phyloP scores from a whole-genome alignment of 2,888 invertebrate genomes.

The Sinotaia quadrata region DNA sequence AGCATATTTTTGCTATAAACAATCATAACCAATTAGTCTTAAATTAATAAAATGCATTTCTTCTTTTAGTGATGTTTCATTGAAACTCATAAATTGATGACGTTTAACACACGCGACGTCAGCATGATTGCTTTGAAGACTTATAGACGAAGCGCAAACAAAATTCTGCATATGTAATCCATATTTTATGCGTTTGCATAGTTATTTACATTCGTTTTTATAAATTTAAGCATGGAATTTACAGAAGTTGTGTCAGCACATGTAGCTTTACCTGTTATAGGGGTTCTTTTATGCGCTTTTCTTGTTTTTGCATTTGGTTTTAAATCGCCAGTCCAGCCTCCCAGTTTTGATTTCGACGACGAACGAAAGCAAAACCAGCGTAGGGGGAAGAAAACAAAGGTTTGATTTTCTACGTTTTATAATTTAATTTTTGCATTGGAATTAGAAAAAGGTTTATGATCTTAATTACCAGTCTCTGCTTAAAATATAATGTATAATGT shows the following conservation, averaged over 20 bases:
- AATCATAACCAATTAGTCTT: no score
- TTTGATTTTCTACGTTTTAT: no score
- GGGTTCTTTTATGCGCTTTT: slow-evolving; percentile 82
- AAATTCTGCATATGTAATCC: slow-evolving; percentile 36
- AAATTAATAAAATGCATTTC: no score
- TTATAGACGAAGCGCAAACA: slow-evolving; percentile 3
- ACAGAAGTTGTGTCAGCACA: slow-evolving; percentile 73
- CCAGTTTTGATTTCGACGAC: slow-evolving; percentile 64
- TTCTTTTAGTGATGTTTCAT: no score
- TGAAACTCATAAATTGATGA: slow-evolving; percentile 42
- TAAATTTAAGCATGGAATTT: slow-evolving; percentile 57
- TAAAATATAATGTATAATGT: no score
- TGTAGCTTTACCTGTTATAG: slow-evolving; percentile 76
- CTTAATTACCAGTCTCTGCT: no score
- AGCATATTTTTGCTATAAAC: no score
- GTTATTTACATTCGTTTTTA: slow-evolving; percentile 4
- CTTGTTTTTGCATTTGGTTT: slow-evolving; percentile 86
- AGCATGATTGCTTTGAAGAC: slow-evolving; percentile 52
- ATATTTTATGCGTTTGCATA: slow-evolving; percentile 50
- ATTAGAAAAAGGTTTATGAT: no score
- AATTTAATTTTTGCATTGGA: no score
- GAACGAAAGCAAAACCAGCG: slow-evolving; percentile 50
- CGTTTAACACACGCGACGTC: slow-evolving; percentile 61
- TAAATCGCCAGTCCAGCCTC: slow-evolving; percentile 84
- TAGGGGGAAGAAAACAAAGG: slow-evolving; percentile 54